Percentiles rank a stretch among this genome's conserved stretches.
phyloP scores from a whole-genome alignment of 2,797 vertebrate species.

The Amazona finschi region DNA sequence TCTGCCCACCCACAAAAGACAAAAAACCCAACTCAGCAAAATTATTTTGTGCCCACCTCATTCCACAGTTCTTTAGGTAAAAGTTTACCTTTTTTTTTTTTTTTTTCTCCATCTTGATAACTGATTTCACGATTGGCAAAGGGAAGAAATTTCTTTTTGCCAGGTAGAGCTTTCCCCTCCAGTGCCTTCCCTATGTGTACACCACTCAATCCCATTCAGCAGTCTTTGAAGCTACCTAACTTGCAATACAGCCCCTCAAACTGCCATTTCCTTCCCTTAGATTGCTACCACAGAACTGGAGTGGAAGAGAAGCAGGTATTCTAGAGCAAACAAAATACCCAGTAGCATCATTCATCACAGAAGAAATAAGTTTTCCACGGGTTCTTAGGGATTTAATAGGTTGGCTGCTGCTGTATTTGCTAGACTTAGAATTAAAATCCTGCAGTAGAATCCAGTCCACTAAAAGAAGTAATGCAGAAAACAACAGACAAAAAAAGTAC shows the following conservation, averaged over 20 bases:
- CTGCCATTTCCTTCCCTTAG: neutral
- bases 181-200: neutral
- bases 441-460: neutral
- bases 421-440: neutral
- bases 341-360: neutral
- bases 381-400: neutral
- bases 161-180: neutral
- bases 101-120: neutral
- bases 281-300: neutral
- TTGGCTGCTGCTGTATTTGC: neutral
- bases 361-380: neutral
- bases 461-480: neutral
- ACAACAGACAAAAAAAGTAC: neutral
- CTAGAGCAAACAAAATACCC: neutral
- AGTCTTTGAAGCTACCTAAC: neutral
- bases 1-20: neutral
- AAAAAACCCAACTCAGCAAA: neutral
- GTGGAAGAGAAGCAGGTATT: neutral
- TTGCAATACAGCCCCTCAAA: neutral
- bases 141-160: neutral
- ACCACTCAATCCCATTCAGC: neutral
- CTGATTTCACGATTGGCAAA: neutral
- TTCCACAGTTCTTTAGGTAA: neutral
- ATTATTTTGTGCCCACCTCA: neutral
- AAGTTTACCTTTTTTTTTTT: neutral